Percentiles rank a stretch among this genome's conserved stretches.
These are phyloP conservation scores for Manis javanica DNA, from an alignment of 2,797 vertebrate species.

Conservation along the genomic window DNA sequence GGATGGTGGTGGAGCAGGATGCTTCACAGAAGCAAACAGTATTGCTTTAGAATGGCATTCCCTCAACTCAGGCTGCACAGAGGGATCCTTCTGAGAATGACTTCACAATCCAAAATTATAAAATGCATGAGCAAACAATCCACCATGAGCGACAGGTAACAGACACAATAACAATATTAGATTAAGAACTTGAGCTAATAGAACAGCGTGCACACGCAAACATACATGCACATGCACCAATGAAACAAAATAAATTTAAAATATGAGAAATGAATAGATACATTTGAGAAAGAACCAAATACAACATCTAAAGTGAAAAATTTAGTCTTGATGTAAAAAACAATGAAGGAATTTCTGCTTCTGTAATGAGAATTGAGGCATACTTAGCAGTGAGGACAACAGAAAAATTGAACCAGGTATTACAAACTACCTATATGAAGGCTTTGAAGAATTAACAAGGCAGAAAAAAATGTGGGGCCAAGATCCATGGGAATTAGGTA, in stretches of 20 bases:
- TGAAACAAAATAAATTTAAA: neutral
- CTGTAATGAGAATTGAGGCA: neutral
- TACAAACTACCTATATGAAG: neutral
- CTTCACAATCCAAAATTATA: neutral
- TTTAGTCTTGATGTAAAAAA: neutral
- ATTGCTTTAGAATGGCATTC: neutral
- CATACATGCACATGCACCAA: neutral
- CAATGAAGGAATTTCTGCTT: neutral
- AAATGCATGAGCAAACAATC: neutral
- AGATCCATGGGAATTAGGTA: neutral
- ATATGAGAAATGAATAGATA: neutral
- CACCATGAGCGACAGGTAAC: neutral
- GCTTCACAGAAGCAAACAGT: neutral
- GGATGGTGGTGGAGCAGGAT: neutral
- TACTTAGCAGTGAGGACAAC: neutral
- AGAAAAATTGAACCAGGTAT: neutral
- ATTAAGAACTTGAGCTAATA: neutral
- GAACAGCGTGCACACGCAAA: neutral
- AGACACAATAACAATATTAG: neutral
- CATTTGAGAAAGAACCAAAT: neutral
- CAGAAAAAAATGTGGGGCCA: neutral
- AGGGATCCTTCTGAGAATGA: slow-evolving; percentile 3
- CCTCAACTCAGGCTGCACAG: neutral
- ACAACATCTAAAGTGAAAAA: neutral
- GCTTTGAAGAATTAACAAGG: neutral